Conservation (phyloP, 2,113 vertebrate genomes). For the Ellobius talpinus region DNA sequence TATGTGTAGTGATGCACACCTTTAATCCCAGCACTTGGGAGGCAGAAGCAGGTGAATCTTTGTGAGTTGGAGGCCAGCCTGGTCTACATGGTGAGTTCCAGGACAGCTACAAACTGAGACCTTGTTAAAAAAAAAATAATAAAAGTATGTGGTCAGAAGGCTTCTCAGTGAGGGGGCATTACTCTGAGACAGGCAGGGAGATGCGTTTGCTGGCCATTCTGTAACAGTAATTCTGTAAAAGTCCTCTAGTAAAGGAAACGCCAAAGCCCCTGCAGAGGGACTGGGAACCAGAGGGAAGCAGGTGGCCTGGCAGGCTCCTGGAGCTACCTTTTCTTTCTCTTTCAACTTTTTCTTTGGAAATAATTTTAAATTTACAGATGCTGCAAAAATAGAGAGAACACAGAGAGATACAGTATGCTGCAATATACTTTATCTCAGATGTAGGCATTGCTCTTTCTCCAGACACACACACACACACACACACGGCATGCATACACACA, state of each 20-base stretch:
- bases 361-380: constrained; percentile 5
- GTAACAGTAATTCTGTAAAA: rapidly evolving
- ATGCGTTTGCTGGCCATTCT: not conserved
- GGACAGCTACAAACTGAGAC: not conserved
- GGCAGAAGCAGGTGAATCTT: not conserved
- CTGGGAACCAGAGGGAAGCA: not conserved
- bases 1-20: not conserved
- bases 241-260: not conserved
- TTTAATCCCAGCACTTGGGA: not conserved
- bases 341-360: not conserved
- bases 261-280: not conserved
- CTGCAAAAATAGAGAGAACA: not conserved
- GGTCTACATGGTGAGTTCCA: not conserved
- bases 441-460: not conserved
- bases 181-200: not conserved
- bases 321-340: not conserved
- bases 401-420: not conserved
- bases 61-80: not conserved
- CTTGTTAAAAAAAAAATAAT: not conserved
- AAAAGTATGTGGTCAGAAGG: not conserved
- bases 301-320: not conserved
- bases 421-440: not conserved
- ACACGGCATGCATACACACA: too few relatives aligned
- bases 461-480: not conserved
- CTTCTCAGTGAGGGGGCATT: not conserved